Evolutionary conservation across 2,113 vertebrate species (phyloP).

Genomic region (Dinomys branickii): DNA sequence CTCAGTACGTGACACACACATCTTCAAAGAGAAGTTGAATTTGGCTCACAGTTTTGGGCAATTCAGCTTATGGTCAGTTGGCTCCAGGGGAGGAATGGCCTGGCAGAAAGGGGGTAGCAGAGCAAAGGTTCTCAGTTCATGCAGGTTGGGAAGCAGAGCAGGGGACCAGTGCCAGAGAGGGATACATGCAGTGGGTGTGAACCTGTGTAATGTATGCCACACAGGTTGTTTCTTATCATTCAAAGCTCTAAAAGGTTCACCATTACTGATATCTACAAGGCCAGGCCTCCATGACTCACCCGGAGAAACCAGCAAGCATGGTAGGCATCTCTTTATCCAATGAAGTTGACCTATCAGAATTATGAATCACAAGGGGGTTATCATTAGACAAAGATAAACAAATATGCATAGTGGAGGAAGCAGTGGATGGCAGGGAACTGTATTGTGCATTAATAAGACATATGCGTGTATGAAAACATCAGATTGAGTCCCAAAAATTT

Average conservation of each 20-base stretch:
- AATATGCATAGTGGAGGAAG: not conserved
- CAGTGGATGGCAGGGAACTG: accelerated
- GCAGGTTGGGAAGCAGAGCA: not conserved
- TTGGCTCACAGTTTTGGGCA: not conserved
- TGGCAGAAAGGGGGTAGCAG: not conserved
- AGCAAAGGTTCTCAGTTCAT: not conserved
- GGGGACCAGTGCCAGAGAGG: not conserved
- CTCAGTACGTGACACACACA: not conserved
- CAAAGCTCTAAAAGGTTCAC: not conserved
- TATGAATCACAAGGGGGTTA: not conserved
- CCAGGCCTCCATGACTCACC: not conserved
- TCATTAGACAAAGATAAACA: not conserved
- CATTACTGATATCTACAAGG: not conserved
- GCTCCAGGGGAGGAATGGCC: not conserved
- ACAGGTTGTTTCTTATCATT: not conserved
- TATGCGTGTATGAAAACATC: not conserved
- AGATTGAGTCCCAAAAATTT: not conserved
- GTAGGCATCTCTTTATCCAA: not conserved
- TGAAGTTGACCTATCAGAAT: not conserved
- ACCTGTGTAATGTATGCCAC: accelerated
- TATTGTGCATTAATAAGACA: not conserved
- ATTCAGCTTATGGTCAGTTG: not conserved
- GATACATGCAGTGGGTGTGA: not conserved
- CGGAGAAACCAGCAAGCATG: not conserved
- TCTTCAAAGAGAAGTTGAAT: not conserved